A percentile compares a stretch with the other conserved stretches of the same genome.
Evolutionary conservation across 2,888 invertebrate genomes (phyloP).

Genomic region (Luperina nickerlii): DNA sequence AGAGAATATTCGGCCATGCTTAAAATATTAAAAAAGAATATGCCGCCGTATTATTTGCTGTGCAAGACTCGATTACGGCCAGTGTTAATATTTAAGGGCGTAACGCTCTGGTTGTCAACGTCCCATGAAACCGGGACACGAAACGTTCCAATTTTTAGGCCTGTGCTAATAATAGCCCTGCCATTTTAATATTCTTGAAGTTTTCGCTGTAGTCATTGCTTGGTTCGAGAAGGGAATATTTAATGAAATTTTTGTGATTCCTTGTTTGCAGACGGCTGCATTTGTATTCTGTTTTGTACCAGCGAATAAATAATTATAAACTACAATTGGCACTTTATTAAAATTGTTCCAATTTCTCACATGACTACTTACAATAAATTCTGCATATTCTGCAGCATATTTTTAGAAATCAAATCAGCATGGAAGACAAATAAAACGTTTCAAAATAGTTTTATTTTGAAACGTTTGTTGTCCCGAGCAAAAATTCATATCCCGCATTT

Average conservation of each 20-base stretch:
- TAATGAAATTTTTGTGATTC: background rate
- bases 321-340: slow-evolving; percentile 8
- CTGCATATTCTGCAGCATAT: background rate
- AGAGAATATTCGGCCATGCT: slow-evolving; percentile 22
- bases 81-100: slow-evolving; percentile 57
- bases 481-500: slow-evolving; percentile 51
- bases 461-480: slow-evolving; percentile 15
- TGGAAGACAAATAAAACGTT: slow-evolving; percentile 42
- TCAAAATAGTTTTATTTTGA: slow-evolving; percentile 14
- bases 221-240: slow-evolving; percentile 1
- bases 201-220: slow-evolving; percentile 15
- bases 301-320: slow-evolving; percentile 19
- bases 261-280: background rate
- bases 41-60: slow-evolving; percentile 30
- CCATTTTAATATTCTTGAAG: slow-evolving; percentile 38
- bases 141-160: slow-evolving; percentile 45
- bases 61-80: slow-evolving; percentile 43
- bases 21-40: slow-evolving; percentile 22
- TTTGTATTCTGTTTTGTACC: background rate
- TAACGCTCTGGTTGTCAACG: slow-evolving; percentile 38
- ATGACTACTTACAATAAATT: slow-evolving; percentile 6
- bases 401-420: slow-evolving; percentile 42
- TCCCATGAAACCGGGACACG: slow-evolving; percentile 46
- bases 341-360: slow-evolving; percentile 23
- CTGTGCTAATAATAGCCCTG: slow-evolving; percentile 34